Percentiles rank a stretch among this genome's conserved stretches.
These are phyloP conservation scores for Embidobia sp. DNA, from an alignment of 2,888 invertebrate species.

Conservation along the genomic window DNA sequence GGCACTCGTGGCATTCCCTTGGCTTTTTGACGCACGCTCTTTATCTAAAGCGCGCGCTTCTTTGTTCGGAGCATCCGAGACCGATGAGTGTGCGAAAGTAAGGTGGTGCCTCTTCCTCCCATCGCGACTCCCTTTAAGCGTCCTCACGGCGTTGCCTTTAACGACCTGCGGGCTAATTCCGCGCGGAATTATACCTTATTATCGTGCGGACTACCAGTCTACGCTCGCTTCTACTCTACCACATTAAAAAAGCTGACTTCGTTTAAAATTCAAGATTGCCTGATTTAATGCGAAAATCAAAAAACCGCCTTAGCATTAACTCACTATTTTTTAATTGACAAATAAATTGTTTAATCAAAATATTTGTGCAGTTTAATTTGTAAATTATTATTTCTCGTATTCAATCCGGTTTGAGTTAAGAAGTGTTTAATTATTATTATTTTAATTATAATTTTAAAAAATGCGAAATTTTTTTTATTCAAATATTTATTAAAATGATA, in stretches of 20 bases:
- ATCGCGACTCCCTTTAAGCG: slow-evolving; percentile 38
- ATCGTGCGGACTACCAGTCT: slow-evolving; percentile 32
- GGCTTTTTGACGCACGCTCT: slow-evolving; percentile 9
- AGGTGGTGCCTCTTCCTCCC: slow-evolving; percentile 16
- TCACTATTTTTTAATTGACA: neutral
- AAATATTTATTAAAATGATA: too few species aligned
- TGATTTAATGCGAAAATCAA: slow-evolving; percentile 1
- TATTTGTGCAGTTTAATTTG: too few species aligned
- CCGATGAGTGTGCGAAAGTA: slow-evolving; percentile 34
- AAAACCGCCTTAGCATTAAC: too few species aligned
- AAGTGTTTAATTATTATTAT: too few species aligned
- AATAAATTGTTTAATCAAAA: neutral
- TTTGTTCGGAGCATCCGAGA: slow-evolving; percentile 32
- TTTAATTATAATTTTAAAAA: too few species aligned
- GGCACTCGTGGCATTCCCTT: neutral
- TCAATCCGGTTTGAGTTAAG: too few species aligned
- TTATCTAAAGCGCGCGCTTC: slow-evolving; percentile 22
- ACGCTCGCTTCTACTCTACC: neutral
- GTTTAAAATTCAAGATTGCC: slow-evolving; percentile 28
- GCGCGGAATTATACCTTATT: slow-evolving; percentile 43
- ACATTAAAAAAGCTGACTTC: slow-evolving; percentile 17
- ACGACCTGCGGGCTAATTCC: slow-evolving; percentile 48
- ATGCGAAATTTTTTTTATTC: too few species aligned
- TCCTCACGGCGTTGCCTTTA: slow-evolving; percentile 35
- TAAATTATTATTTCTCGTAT: too few species aligned